These are phyloP conservation scores for Cyanistes caeruleus DNA, from an alignment of 2,113 vertebrate genomes.

Conservation along the genomic window DNA sequence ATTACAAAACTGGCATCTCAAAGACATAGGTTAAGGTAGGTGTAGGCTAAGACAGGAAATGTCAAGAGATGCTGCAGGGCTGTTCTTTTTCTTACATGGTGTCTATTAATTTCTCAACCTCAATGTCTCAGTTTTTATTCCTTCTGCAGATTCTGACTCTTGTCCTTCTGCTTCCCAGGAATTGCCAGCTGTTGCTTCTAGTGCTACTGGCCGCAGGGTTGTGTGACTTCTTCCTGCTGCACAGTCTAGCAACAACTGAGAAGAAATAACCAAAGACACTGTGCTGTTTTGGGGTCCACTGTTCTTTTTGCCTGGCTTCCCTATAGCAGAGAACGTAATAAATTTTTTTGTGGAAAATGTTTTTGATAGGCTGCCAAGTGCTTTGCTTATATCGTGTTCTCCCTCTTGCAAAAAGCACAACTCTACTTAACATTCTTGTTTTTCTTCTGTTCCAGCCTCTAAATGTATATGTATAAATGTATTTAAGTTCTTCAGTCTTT, in stretches of 20 bases:
- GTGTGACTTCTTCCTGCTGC: neutral
- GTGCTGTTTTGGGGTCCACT: neutral
- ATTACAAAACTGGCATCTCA: neutral
- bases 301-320: neutral
- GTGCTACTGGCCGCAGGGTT: neutral
- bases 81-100: neutral
- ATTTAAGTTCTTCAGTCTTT: neutral
- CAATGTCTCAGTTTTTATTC: neutral
- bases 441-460: neutral
- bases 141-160: neutral
- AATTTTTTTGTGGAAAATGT: neutral
- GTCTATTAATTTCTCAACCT: neutral
- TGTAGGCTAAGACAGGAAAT: neutral
- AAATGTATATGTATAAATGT: rapidly evolving
- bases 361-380: neutral
- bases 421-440: neutral
- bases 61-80: neutral
- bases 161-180: neutral
- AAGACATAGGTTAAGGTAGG: neutral
- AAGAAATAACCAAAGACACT: neutral
- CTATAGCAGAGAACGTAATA: neutral
- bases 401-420: neutral
- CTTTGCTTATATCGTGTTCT: neutral
- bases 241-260: neutral
- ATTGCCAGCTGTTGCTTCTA: neutral